These are phyloP conservation scores for Drosophila suzukii DNA, from an alignment of 1,140 invertebrate species.

Conservation along the genomic window DNA sequence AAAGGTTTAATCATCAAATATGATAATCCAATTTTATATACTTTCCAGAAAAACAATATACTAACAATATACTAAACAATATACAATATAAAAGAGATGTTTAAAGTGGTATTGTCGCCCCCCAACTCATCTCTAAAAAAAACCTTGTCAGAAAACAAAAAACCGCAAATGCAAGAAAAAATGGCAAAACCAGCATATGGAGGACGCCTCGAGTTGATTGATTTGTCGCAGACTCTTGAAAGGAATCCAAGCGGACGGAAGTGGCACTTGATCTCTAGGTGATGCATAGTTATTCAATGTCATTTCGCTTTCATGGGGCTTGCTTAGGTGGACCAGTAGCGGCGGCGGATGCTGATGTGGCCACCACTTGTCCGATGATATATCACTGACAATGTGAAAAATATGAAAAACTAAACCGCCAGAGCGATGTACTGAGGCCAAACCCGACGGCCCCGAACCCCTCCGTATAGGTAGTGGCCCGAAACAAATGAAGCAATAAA, in stretches of 20 bases:
- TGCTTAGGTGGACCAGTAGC: background rate
- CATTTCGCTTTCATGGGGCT: constrained; percentile 43
- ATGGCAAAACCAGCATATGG: constrained; percentile 1
- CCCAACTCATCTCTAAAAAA: background rate
- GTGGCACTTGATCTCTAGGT: constrained; percentile 66
- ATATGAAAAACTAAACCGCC: constrained; percentile 67
- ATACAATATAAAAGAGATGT: background rate
- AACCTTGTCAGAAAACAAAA: background rate
- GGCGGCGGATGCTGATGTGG: constrained; percentile 29
- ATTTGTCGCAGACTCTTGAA: constrained; percentile 52
- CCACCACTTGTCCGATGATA: constrained; percentile 71
- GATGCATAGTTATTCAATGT: constrained; percentile 59
- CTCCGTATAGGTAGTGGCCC: constrained; percentile 47
- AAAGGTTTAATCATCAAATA: too few species aligned
- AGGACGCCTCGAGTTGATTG: constrained; percentile 44
- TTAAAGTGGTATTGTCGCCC: too few species aligned
- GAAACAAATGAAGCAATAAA: constrained; percentile 82
- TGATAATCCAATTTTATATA: too few species aligned
- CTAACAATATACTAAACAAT: background rate
- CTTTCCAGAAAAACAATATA: background rate
- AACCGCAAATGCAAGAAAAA: background rate
- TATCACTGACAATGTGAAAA: constrained; percentile 80
- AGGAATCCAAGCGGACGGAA: constrained; percentile 55
- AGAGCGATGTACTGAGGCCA: constrained; percentile 28
- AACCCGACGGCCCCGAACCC: background rate